phyloP scores from a whole-genome alignment of 1,140 invertebrate species.

The Delia radicum region DNA sequence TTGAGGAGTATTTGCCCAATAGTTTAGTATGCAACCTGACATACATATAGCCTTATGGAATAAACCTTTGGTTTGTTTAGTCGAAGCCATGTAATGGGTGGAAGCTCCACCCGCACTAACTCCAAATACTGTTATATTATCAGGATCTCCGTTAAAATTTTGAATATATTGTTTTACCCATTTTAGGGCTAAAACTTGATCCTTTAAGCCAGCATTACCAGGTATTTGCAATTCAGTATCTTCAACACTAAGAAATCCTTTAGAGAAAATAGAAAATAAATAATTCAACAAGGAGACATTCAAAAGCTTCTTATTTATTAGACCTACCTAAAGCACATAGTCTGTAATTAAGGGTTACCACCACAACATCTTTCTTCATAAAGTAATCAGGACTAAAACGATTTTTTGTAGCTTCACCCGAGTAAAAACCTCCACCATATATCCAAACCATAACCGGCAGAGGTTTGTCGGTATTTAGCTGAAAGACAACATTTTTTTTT shows the following conservation, averaged over 20 bases:
- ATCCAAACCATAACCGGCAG: constrained; percentile 71
- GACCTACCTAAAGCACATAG: constrained; percentile 60
- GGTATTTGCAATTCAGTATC: constrained; percentile 53
- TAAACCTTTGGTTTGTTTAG: constrained; percentile 55
- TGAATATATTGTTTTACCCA: constrained; percentile 56
- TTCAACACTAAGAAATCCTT: constrained; percentile 63
- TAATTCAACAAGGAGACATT: too few relatives aligned
- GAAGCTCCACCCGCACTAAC: constrained; percentile 54
- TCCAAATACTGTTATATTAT: constrained; percentile 53
- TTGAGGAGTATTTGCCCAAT: constrained; percentile 35
- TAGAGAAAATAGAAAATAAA: neutral
- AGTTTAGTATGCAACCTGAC: constrained; percentile 60
- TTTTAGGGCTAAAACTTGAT: constrained; percentile 57
- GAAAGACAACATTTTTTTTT: neutral
- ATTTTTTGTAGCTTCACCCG: constrained; percentile 56
- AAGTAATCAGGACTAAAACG: constrained; percentile 65
- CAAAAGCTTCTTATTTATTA: constrained; percentile 1
- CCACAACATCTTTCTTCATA: constrained; percentile 62
- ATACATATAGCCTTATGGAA: constrained; percentile 64
- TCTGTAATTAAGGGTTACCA: constrained; percentile 73
- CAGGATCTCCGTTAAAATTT: constrained; percentile 51
- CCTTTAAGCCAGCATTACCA: constrained; percentile 62
- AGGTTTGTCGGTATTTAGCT: constrained; percentile 33
- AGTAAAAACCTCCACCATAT: constrained; percentile 67
- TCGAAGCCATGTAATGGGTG: constrained; percentile 46